Evolutionary conservation across 2,113 vertebrate species (phyloP), one percentile per base, ranked within the genome.

Genomic region (Dasyornis broadbenti): DNA sequence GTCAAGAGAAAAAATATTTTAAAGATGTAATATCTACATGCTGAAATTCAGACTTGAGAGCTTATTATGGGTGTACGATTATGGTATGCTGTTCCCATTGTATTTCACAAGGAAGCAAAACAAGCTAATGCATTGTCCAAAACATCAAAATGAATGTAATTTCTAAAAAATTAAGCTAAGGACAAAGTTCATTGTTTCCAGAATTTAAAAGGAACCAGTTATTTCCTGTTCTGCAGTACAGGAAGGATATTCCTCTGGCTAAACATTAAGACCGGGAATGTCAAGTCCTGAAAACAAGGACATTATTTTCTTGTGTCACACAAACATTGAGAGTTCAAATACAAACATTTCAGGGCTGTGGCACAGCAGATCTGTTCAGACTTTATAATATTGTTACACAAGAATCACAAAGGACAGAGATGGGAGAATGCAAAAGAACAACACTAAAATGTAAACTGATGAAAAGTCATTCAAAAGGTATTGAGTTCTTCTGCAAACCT

Each of bases 21-120:
- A 44, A 90, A 76, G 21, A 35, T 19, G 27, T 3, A 61, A 39
- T 70, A 72, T 79, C 83, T 89, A 73, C 68, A 54, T 57, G 79
- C 70, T 69, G 57, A 42, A 92, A 79, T 82, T 93, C 60, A 82
- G 31, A 57, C 40, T 37, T 80, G 66, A 86, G 73, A 93, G 59
- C 30, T 95, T 76, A 65, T 57, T 87, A 65, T 11, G 65, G 59
- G 35, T 75, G 26, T 84, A 81, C 15, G 54, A 70, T 66, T 94
- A 78, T 50, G 47, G 94, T 50, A 79, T 21, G 21, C 78, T 81
- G 83, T 91, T 96, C 80, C 83, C 89, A 86, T 27, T 93, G 77
- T 93, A 89, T 70, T 96, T 94, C 56, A 89, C 45, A 68, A 95
- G 83, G 92, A 95, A 97, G 80, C 90, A 93, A 97, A 96, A 96